Conservation (phyloP, 2,888 invertebrate species). For the Entomobrya proxima region DNA sequence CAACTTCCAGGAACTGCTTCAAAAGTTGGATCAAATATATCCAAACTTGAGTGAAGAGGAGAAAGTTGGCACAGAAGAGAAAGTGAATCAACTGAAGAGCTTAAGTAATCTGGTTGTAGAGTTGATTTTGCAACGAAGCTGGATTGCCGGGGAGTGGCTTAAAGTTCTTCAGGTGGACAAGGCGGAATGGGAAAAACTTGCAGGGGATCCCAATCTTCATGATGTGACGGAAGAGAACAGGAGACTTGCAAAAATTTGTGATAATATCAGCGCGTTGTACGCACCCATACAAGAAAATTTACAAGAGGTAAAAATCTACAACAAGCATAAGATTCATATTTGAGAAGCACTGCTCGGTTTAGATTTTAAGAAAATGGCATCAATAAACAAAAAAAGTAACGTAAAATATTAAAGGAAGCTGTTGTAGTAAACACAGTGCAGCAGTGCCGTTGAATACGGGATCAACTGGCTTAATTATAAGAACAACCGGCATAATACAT, state of each 20-base stretch:
- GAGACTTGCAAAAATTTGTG: slow-evolving; percentile 31
- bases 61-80: slow-evolving; percentile 67
- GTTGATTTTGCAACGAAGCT: slow-evolving; percentile 58
- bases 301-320: slow-evolving; percentile 64
- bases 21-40: slow-evolving; percentile 63
- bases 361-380: no score
- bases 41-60: slow-evolving; percentile 70
- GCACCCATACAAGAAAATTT: slow-evolving; percentile 62
- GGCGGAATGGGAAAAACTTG: slow-evolving; percentile 37
- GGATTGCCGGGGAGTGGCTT: slow-evolving; percentile 62
- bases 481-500: not conserved
- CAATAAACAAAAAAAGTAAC: not conserved
- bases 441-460: no score
- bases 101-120: slow-evolving; percentile 66
- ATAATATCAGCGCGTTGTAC: slow-evolving; percentile 47
- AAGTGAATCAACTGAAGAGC: slow-evolving; percentile 68
- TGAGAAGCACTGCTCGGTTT: no score
- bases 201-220: not conserved
- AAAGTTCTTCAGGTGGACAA: slow-evolving; percentile 62
- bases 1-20: slow-evolving; percentile 56
- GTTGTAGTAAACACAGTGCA: not conserved
- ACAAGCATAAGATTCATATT: no score
- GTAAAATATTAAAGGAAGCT: not conserved
- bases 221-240: not conserved
- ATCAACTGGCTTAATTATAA: slow-evolving; percentile 2